Base-by-base conservation (phyloP, 2,797 vertebrate species). In the Gobio occitaniae region DNA sequence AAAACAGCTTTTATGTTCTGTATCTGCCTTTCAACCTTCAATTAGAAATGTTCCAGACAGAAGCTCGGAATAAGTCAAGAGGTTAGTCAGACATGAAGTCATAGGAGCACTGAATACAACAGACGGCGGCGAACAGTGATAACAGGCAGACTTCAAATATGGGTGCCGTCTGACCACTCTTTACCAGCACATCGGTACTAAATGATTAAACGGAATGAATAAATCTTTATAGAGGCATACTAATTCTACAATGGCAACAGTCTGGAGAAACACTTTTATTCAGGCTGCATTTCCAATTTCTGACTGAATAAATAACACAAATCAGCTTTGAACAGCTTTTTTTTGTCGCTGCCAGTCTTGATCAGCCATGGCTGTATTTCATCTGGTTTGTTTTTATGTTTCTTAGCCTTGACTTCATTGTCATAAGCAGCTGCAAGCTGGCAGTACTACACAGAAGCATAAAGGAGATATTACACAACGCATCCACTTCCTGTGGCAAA, bases 21-120 rank as follows among this genome's bases (percentile, higher is more conserved):
- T 85, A 86, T 87, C 87, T 79, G 71, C n/a, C 41, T 82, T 48
- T 50, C 79, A 70, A 83, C 87, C 81, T 84, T 88, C 79, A 79
- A 84, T 71, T 82, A 78, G 81, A 78, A 87, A 69, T 74, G 52
- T 61, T 84, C 78, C 74, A 82, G 86, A 72, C 78, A 68, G 83
- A 54, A 78, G 65, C 86, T 72, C 71, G 29, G 41, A 84, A 74
- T n/a, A 80, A 74, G 80, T 77, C 76, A 66, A 89, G 82, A 84
- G 84, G 83, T 77, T 80, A 83, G 66, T 74, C 75, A 83, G 68
- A 78, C 75, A 74, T 69, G 65, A 70, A 77, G 74, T 84, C 50
- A 48, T 25, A 50, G 32, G 32, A 32, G 6, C 74, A 61, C 65
- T 84, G 74, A 84, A 78, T 36, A 56, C 36, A 68, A 68, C 41